Conservation (phyloP, 2,113 vertebrate genomes). For the Maylandia zebra region DNA sequence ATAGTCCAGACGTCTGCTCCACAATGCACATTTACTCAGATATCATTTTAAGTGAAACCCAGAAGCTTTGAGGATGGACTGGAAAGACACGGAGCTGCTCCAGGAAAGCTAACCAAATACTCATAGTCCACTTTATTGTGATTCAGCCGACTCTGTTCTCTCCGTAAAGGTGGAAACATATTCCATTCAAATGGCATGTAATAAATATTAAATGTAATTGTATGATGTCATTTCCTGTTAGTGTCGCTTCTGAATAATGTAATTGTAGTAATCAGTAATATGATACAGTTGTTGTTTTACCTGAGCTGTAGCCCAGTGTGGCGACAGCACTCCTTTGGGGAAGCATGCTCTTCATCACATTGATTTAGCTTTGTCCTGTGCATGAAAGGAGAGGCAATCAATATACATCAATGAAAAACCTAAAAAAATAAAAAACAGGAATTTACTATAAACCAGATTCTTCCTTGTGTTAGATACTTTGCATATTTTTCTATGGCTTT, state of each 20-base stretch:
- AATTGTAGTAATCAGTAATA: neutral
- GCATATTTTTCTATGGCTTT: neutral
- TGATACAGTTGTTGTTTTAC: constrained; percentile 31
- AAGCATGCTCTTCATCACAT: constrained; percentile 68
- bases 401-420: neutral
- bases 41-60: neutral
- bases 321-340: constrained; percentile 61
- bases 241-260: neutral
- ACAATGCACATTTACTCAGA: neutral
- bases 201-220: neutral
- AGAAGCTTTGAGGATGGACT: neutral
- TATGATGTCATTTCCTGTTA: neutral
- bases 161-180: neutral
- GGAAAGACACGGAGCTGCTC: neutral
- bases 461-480: neutral
- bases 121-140: neutral
- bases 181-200: neutral
- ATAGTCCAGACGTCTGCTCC: neutral
- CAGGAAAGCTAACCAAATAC: neutral
- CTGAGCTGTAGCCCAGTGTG: constrained; percentile 57
- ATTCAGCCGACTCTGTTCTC: neutral
- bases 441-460: neutral
- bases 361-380: neutral
- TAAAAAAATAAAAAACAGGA: neutral
- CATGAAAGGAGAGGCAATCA: neutral